A percentile compares a stretch with the other conserved stretches of the same genome.
Evolutionary conservation across 2,888 invertebrate species (phyloP).

Genomic region (Cactoblastis cactorum): DNA sequence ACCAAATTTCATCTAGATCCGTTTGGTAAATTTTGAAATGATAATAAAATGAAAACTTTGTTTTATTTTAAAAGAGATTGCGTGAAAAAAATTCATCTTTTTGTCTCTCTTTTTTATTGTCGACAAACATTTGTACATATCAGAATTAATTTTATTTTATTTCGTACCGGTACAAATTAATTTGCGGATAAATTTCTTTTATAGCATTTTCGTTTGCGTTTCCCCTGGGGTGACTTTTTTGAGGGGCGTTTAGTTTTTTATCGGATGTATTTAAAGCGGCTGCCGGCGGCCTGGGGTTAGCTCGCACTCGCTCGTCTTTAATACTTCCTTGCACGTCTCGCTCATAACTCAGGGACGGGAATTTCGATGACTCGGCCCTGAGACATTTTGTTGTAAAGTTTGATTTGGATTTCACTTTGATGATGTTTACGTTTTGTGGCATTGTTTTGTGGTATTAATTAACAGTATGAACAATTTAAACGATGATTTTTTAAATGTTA

Average conservation of each 20-base stretch:
- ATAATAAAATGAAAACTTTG: no score
- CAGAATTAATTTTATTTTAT: slow-evolving; percentile 52
- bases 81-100: background rate
- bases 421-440: background rate
- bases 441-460: background rate
- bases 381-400: slow-evolving; percentile 7
- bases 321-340: slow-evolving; percentile 67
- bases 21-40: no score
- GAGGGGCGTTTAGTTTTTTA: slow-evolving; percentile 74
- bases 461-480: no score
- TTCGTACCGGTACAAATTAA: slow-evolving; percentile 66
- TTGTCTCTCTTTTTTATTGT: background rate
- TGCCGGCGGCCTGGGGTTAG: slow-evolving; percentile 54
- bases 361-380: slow-evolving; percentile 19
- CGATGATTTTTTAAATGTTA: no score
- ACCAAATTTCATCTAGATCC: no score
- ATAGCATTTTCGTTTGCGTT: slow-evolving; percentile 56
- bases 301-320: slow-evolving; percentile 70
- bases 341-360: slow-evolving; percentile 35
- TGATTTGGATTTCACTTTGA: background rate
- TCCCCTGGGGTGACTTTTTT: slow-evolving; percentile 54
- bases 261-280: slow-evolving; percentile 73
- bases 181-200: slow-evolving; percentile 77
- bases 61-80: no score
- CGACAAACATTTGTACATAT: slow-evolving; percentile 9